phyloP scores from a whole-genome alignment of 2,797 vertebrate genomes.

The Xenops minutus region DNA sequence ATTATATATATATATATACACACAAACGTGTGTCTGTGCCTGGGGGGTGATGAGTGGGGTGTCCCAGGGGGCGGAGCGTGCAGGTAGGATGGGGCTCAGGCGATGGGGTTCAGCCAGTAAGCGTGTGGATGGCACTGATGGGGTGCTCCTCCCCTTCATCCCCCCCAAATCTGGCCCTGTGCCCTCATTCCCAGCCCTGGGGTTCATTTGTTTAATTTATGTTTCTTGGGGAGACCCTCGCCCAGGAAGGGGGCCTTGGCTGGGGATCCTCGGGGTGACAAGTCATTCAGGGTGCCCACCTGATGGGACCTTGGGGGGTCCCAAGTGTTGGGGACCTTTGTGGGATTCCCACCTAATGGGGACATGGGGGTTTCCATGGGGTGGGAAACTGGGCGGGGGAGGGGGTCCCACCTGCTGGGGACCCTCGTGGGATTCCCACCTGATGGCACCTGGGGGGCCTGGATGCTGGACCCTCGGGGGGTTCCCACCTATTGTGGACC shows the following conservation, averaged over 20 bases:
- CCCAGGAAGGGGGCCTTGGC: no score
- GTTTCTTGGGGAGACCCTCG: background rate
- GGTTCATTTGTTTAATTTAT: background rate
- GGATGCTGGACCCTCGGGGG: background rate
- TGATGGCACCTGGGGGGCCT: background rate
- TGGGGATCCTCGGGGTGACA: background rate
- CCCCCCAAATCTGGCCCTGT: background rate
- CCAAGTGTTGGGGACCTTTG: background rate
- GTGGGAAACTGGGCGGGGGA: background rate
- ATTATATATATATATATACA: background rate
- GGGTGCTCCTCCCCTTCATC: background rate
- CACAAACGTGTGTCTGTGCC: background rate
- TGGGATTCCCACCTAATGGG: background rate
- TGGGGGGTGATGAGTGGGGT: background rate
- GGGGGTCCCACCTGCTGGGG: background rate
- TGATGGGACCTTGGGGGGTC: background rate
- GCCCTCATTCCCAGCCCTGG: background rate
- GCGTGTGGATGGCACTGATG: background rate
- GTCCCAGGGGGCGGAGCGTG: background rate
- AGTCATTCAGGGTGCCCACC: rapidly evolving
- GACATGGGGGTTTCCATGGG: background rate
- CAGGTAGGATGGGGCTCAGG: background rate
- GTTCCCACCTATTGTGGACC: background rate
- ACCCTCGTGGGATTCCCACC: background rate
- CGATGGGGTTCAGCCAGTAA: background rate